These are phyloP conservation scores for Astreopora myriophthalma DNA, from an alignment of 64 coral and sea anemone species.

Conservation along the genomic window DNA sequence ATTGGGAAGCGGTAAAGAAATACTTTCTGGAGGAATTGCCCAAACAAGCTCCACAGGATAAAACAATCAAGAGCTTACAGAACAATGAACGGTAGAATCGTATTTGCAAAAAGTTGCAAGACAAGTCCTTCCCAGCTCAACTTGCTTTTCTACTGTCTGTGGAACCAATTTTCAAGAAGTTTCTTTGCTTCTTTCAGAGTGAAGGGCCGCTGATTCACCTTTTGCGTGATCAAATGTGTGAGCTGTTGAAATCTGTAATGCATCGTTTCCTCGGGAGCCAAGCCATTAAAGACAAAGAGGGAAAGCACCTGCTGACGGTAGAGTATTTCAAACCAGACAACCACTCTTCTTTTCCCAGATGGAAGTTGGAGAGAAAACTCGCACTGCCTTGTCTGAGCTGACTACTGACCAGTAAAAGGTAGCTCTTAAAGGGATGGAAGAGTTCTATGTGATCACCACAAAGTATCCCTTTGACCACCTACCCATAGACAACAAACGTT, in stretches of 20 bases:
- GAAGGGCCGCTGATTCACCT: conserved; percentile 73
- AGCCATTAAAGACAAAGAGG: conserved; percentile 36
- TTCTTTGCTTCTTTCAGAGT: conserved; percentile 62
- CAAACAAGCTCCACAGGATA: not conserved
- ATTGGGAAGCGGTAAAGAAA: conserved; percentile 57
- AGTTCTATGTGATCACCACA: conserved; percentile 17
- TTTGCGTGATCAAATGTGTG: conserved; percentile 49
- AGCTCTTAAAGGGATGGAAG: conserved; percentile 42
- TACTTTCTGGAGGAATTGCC: conserved; percentile 12
- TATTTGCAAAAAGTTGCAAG: not conserved
- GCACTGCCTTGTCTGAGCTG: conserved; percentile 14
- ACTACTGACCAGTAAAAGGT: conserved; percentile 28
- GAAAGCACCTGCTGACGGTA: too few relatives aligned
- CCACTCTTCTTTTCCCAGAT: conserved; percentile 24
- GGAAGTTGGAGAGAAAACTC: conserved; percentile 48
- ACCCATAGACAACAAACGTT: conserved; percentile 29
- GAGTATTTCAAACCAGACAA: too few relatives aligned
- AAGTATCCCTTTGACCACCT: conserved; percentile 53
- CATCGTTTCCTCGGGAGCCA: conserved; percentile 26
- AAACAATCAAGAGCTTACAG: conserved; percentile 1
- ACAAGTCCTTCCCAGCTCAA: conserved; percentile 26
- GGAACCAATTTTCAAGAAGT: conserved; percentile 58
- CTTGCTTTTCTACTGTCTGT: conserved; percentile 40
- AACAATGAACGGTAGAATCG: conserved; percentile 51
- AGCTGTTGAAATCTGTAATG: too few relatives aligned